Evolutionary conservation across 2,888 invertebrate genomes (phyloP), one percentile per base, ranked within the genome.

Genomic region (Protophormia terraenovae): DNA sequence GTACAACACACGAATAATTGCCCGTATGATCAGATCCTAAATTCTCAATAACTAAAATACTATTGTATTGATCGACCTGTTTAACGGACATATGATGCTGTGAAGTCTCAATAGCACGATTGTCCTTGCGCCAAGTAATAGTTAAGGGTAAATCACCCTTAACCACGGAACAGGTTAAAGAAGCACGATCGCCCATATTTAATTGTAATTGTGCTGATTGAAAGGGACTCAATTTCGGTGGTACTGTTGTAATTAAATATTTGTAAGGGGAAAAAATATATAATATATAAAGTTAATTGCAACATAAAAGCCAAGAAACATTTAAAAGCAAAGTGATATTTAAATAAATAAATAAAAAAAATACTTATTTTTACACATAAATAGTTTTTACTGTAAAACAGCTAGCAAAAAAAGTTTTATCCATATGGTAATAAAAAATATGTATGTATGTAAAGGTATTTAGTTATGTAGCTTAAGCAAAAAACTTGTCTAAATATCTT

Each of bases 91-190:
- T 94, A 38, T 85, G 85, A 88, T 95, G 94, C 86, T 94, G 94
- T 45, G 94, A 94, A 35, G 94, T 94, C 88, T 95, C 95, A 91
- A 96, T 93, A 83, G 94, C 93, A 24, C 95, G 94, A 88, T 94
- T 95, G 90, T 97, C 96, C 93, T 96, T 96, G 88, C 95, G 94
- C 97, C 97, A 97, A 53, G 94, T 94, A 88, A 97, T 95, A 86
- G 95, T 95, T 88, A 97, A 93, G 47, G 97, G 97, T 87, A 95
- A 93, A 92, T 96, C 96, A 73, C 97, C 96, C 90, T 95, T 95
- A 76, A 95, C 95, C 88, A 96, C 96, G 50, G 96, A 95, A 92
- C 96, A 96, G 87, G 96, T 96, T 87, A 96, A 93, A 71, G 95
- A 95, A 87, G 95, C 95, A 71, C 96, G 94, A 90, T 96, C 96